These are phyloP conservation scores for Stichodactyla helianthus DNA, from an alignment of 64 coral and sea anemone genomes.

Conservation along the genomic window DNA sequence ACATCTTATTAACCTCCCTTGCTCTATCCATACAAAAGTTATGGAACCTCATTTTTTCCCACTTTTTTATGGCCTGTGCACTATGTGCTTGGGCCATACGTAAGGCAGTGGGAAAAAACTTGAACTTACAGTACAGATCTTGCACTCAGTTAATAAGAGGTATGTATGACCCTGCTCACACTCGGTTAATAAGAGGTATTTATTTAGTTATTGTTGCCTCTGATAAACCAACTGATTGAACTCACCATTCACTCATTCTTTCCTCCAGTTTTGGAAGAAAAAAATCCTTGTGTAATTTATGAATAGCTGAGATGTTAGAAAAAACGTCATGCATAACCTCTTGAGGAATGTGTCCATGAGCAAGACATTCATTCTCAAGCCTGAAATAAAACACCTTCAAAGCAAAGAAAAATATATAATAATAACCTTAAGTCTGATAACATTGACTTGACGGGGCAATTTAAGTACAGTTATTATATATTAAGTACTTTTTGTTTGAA, in stretches of 20 bases:
- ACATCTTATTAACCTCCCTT: too few relatives aligned
- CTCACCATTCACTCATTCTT: conserved; percentile 91
- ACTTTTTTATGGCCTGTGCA: too few relatives aligned
- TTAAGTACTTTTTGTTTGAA: not conserved
- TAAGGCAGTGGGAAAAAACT: too few relatives aligned
- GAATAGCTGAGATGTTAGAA: conserved; percentile 82
- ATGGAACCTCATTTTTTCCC: too few relatives aligned
- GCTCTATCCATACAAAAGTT: too few relatives aligned
- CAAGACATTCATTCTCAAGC: conserved; percentile 71
- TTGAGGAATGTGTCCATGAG: conserved; percentile 48
- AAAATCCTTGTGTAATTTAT: conserved; percentile 88
- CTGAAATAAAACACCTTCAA: conserved; percentile 68
- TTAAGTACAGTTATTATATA: not conserved
- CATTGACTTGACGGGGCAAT: not conserved
- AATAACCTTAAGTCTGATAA: not conserved
- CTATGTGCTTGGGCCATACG: too few relatives aligned
- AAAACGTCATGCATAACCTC: conserved; percentile 87
- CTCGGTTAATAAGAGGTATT: too few relatives aligned
- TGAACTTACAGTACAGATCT: too few relatives aligned
- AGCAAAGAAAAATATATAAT: not conserved
- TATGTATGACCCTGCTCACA: too few relatives aligned
- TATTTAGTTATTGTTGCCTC: too few relatives aligned
- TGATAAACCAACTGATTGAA: not conserved
- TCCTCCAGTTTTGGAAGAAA: conserved; percentile 90
- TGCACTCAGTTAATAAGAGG: too few relatives aligned